Conservation (phyloP, 1,140 invertebrate genomes). For the Brachionus asplanchnoidis region DNA sequence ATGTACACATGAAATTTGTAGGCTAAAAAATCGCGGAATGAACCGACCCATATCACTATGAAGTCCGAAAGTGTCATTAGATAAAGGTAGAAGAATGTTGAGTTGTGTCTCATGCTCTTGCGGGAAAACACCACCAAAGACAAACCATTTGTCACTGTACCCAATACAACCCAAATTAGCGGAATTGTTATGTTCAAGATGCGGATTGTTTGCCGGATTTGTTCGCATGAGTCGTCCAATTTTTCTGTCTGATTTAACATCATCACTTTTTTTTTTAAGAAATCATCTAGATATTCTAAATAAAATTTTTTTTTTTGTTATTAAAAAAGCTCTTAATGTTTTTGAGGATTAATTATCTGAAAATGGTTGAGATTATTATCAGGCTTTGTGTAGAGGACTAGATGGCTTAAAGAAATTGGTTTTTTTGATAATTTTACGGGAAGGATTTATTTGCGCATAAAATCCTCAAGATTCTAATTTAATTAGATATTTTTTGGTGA, state of each 20-base stretch:
- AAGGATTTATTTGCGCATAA: neutral
- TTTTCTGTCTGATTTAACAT: neutral
- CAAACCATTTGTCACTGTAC: slow-evolving; percentile 12
- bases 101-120: neutral
- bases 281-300: neutral
- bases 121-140: slow-evolving; percentile 4
- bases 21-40: slow-evolving; percentile 37
- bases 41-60: slow-evolving; percentile 31
- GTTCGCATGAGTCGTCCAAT: neutral
- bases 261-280: neutral
- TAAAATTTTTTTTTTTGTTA: neutral
- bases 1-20: slow-evolving; percentile 34
- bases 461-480: neutral
- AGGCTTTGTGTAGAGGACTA: neutral
- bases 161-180: slow-evolving; percentile 19
- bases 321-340: neutral
- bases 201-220: neutral
- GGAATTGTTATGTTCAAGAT: slow-evolving; percentile 36
- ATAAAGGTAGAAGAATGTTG: slow-evolving; percentile 36
- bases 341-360: neutral
- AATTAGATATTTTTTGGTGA: neutral
- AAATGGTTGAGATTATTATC: neutral
- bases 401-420: neutral
- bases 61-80: slow-evolving; percentile 28
- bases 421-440: neutral